These are phyloP conservation scores for Synergus laeviventris DNA, from an alignment of 2,888 invertebrate genomes.

Conservation along the genomic window DNA sequence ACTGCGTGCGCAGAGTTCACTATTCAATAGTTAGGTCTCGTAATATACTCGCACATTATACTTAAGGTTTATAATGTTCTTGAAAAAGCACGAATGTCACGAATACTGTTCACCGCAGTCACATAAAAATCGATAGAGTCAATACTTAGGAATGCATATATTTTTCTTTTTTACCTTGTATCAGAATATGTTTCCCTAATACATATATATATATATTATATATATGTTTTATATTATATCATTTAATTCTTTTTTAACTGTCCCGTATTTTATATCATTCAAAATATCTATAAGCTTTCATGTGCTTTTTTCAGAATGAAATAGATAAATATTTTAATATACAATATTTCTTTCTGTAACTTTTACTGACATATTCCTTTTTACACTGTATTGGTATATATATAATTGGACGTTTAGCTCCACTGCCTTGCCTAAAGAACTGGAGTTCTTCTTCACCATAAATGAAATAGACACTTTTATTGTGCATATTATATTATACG, in stretches of 20 bases:
- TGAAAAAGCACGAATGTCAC: not conserved
- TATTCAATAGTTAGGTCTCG: constrained; percentile 31
- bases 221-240: not conserved
- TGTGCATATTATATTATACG: not conserved
- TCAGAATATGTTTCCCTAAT: not conserved
- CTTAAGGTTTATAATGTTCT: not conserved
- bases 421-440: not conserved
- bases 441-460: constrained; percentile 2
- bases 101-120: not conserved
- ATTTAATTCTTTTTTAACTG: too few relatives aligned
- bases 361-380: not conserved
- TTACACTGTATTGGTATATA: too few relatives aligned
- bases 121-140: not conserved
- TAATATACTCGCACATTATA: constrained; percentile 9
- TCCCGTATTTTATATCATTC: too few relatives aligned
- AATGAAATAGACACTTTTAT: not conserved
- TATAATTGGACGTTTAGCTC: not conserved
- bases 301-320: too few relatives aligned
- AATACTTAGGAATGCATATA: not conserved
- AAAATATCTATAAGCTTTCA: not conserved
- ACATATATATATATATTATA: too few relatives aligned
- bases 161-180: not conserved
- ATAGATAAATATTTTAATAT: too few relatives aligned
- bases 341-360: not conserved
- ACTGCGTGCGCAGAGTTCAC: constrained; percentile 26